Percentiles rank a stretch among this genome's conserved stretches.
Conservation (phyloP, 2,113 vertebrate species). For the Vimba vimba region DNA sequence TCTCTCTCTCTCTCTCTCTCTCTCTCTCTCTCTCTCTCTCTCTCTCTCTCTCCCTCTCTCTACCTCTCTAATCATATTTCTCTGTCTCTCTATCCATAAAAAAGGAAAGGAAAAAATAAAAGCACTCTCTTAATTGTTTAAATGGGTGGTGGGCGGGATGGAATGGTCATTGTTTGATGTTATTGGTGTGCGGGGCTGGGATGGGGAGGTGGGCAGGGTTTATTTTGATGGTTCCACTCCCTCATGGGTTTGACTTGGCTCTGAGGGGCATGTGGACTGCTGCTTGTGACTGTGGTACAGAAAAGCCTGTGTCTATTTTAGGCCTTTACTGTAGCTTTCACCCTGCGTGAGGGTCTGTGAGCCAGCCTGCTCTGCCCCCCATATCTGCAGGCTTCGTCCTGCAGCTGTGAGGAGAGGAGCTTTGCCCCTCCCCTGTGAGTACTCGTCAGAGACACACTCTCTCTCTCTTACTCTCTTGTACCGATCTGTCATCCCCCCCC, state of each 20-base stretch:
- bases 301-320: slow-evolving; percentile 99
- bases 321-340: slow-evolving; percentile 99
- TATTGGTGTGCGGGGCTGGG: slow-evolving; percentile 57
- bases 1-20: slow-evolving; percentile 26
- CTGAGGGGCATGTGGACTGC: slow-evolving; percentile 68
- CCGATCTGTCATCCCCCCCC: slow-evolving; percentile 66
- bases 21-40: slow-evolving; percentile 6
- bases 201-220: slow-evolving; percentile 55
- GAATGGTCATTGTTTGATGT: slow-evolving; percentile 51
- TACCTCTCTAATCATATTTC: neutral
- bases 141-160: slow-evolving; percentile 10
- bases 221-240: slow-evolving; percentile 82
- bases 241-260: slow-evolving; percentile 76
- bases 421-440: slow-evolving; percentile 98
- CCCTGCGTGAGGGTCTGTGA: slow-evolving; percentile 97
- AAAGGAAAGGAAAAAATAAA: slow-evolving; percentile 19
- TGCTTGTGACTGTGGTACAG: slow-evolving; percentile 99
- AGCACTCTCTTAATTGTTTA: slow-evolving; percentile 6
- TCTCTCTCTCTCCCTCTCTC: neutral
- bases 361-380: slow-evolving; percentile 98
- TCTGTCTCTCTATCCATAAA: slow-evolving; percentile 28
- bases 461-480: slow-evolving; percentile 65
- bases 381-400: slow-evolving; percentile 99
- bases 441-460: slow-evolving; percentile 90
- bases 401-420: slow-evolving; percentile 98